phyloP scores from a whole-genome alignment of 2,113 vertebrate genomes.

The Callaeas wilsoni region DNA sequence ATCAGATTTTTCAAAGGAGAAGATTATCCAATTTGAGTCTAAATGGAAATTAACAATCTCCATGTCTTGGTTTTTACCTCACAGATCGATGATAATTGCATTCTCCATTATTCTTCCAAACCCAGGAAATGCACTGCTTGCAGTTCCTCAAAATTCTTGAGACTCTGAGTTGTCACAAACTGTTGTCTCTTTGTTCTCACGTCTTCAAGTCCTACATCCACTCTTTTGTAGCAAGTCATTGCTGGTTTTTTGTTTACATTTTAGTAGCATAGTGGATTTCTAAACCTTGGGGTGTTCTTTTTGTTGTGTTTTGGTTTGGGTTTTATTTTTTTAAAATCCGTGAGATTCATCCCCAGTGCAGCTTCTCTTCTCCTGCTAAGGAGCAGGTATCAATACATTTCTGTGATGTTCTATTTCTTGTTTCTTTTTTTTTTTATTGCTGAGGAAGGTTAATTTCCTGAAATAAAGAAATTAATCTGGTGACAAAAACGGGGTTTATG shows the following conservation, averaged over 20 bases:
- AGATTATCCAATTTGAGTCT: not conserved
- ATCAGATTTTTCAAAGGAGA: not conserved
- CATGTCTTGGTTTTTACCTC: not conserved
- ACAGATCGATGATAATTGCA: not conserved
- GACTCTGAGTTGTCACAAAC: not conserved
- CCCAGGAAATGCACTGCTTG: not conserved
- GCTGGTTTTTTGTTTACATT: not conserved
- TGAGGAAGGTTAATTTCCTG: not conserved
- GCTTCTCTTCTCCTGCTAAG: not conserved
- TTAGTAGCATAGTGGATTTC: not conserved
- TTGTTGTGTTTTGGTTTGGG: not conserved
- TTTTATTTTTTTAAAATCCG: not conserved
- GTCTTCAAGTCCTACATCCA: not conserved
- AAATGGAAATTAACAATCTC: not conserved
- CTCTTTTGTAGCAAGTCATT: not conserved
- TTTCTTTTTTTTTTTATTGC: not conserved
- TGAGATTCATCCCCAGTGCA: not conserved
- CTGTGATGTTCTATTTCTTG: not conserved
- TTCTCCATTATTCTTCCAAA: not conserved
- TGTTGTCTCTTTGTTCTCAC: constrained; percentile 2
- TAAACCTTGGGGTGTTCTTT: not conserved
- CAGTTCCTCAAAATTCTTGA: not conserved
- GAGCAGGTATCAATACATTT: not conserved
- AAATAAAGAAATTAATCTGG: not conserved
- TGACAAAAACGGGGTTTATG: not conserved